Evolutionary conservation across 2,797 vertebrate genomes (phyloP), one percentile per base, ranked within the genome.

Genomic region (Fringilla coelebs): DNA sequence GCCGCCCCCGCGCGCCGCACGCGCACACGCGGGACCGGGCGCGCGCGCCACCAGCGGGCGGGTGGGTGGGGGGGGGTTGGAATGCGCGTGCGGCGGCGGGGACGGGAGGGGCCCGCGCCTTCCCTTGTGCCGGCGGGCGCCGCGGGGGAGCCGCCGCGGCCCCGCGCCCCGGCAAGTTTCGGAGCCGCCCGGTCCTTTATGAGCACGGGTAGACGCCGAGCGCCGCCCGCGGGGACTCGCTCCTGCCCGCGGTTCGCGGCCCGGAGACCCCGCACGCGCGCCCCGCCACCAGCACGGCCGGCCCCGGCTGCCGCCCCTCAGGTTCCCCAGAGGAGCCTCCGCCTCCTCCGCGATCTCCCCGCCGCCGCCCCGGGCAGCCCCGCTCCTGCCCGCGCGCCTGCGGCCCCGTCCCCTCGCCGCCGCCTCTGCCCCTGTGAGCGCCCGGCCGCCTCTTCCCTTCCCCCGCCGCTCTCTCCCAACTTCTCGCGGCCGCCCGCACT

Each of bases 381-480:
- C 5, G 3, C 65, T 55, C 41, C 45, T 34, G 5, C 95, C 88
- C 41, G 62, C 41, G 34, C 93, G 72, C 78, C 95, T 91, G 38
- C 52, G 84, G 91, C 72, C 73, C 55, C 93, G 58, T 38, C 94
- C 75, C 74, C 29, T 21, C 61, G 31, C 74, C 49, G 60, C 61
- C 67, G 48, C 71, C 76, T 45, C 85, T 49, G 51, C 65, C 70
- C 62, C 48, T 14, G 58, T 18, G 41, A 61, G 51, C 57, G 52
- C 94, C 85, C 97, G 85, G 93, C 93, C 88, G 66, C 96, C 72
- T 71, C 91, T 74, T n/a, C 73, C 72, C 72, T 25, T 34, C 89
- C 95, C 73, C 65, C 48, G 24, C 80, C 48, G 41, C 73, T 65
- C 71, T 81, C 70, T 65, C 40, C 49, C 76, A 82, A 79, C 76